Evolutionary conservation across 2,113 vertebrate species (phyloP), one percentile per base, ranked within the genome.

Genomic region (Globicephala melas): DNA sequence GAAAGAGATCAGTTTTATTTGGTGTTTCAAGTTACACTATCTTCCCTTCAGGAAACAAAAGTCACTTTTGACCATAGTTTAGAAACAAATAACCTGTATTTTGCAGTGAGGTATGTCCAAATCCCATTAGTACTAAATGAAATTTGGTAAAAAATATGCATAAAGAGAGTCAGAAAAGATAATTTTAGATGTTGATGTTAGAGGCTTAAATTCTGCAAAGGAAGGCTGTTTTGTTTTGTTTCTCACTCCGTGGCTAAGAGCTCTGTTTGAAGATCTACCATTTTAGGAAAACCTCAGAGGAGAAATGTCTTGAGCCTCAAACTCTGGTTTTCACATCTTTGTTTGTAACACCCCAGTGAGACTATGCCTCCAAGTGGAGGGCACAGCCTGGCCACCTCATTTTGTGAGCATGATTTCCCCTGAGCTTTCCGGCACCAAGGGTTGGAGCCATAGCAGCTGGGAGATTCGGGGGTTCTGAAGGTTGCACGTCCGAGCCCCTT

Each of bases 361-460:
- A n/a, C 4, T 1, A 15, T 20, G 8, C 0, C 26, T 36, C 26
- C 14, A 5, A 0, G 4, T 1, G 11, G 41, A 15, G 8, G 9
- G 53, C 53, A 53, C 53, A 53, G 28, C 26, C 38, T 60, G 55
- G 13, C 14, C 2, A 6, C n/a, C 18, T 13, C 7, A 5, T 1
- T 5, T 3, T 3, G 18, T 1, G 20, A 55, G 41, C 68, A 2
- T 2, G 2, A 20, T 21, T 53, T 33, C n/a, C 15, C 31, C 44
- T 60, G 62, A 18, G 55, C 13, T 63, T 50, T 21, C 41, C 1
- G 62, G 41, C 70, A 7, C 50, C 6, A 3, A 33, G 6, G 8
- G 7, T n/a, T 25, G 60, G 53, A 14, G n/a, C 18, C 6, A 1
- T 0, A 2, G 7, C 25, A 8, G 2, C 20, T 14, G 5, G 18